Evolutionary conservation across 2,888 invertebrate species (phyloP).

Genomic region (Epistrophe eligans): DNA sequence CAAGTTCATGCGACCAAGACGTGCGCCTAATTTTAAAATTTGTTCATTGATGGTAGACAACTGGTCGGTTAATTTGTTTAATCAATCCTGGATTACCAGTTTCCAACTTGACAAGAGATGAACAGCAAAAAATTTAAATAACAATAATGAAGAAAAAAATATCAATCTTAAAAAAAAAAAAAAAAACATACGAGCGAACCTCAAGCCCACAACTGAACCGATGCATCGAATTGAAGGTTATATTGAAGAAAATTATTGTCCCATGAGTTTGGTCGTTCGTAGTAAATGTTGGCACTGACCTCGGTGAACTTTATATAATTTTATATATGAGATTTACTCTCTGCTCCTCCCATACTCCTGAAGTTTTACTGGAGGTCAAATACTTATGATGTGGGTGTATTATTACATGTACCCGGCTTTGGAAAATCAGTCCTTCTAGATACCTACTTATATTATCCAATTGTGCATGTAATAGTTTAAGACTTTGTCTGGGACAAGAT

Average conservation of each 20-base stretch:
- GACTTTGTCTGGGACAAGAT: slow-evolving; percentile 39
- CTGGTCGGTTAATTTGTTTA: slow-evolving; percentile 63
- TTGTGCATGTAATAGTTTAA: slow-evolving; percentile 50
- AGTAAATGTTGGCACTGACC: slow-evolving; percentile 58
- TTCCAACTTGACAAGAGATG: slow-evolving; percentile 19
- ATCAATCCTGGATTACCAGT: slow-evolving; percentile 51
- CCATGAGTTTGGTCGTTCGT: slow-evolving; percentile 33
- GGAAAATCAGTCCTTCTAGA: slow-evolving; percentile 28
- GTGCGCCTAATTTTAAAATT: neutral
- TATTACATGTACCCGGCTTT: slow-evolving; percentile 3
- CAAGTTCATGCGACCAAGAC: neutral
- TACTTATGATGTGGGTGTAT: slow-evolving; percentile 29
- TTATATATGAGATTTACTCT: slow-evolving; percentile 46
- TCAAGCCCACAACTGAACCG: neutral
- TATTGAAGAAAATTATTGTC: neutral
- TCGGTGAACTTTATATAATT: slow-evolving; percentile 43
- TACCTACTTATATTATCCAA: slow-evolving; percentile 2
- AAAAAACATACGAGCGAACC: neutral
- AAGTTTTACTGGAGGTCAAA: slow-evolving; percentile 34
- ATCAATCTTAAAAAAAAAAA: slow-evolving; percentile 18
- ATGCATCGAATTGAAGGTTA: neutral
- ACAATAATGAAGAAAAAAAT: slow-evolving; percentile 47
- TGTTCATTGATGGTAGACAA: slow-evolving; percentile 16
- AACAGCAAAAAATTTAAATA: slow-evolving; percentile 37
- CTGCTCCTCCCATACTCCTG: neutral